Percentiles rank a stretch among this genome's conserved stretches.
Evolutionary conservation across 1,140 invertebrate genomes (phyloP).

Genomic region (Pissodes strobi): DNA sequence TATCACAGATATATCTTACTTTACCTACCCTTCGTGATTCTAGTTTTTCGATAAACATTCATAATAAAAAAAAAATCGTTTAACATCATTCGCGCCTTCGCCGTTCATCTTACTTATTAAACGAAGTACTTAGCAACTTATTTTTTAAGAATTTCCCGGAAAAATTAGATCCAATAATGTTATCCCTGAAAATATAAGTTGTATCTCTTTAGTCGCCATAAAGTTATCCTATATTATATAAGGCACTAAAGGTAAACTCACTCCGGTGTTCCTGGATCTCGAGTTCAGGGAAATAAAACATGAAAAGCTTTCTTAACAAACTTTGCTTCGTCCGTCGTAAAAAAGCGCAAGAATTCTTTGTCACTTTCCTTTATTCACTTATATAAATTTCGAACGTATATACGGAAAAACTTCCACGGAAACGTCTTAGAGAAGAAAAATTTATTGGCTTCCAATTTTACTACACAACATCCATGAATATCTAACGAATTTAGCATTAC

Average conservation of each 20-base stretch:
- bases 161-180: too few species aligned
- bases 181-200: too few species aligned
- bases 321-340: neutral
- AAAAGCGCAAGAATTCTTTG: conserved; percentile 6
- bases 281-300: neutral
- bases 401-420: conserved; percentile 1
- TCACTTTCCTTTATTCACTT: neutral
- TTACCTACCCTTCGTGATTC: too few species aligned
- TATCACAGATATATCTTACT: too few species aligned
- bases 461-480: conserved; percentile 6
- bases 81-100: too few species aligned
- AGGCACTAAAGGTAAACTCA: neutral
- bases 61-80: too few species aligned
- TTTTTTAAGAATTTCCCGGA: too few species aligned
- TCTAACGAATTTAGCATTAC: conserved; percentile 5
- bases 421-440: conserved; percentile 6
- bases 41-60: too few species aligned
- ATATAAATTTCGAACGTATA: neutral
- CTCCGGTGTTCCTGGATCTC: neutral
- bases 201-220: too few species aligned
- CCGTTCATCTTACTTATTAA: too few species aligned
- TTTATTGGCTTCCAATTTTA: conserved; percentile 21
- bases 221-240: neutral
- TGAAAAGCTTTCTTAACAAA: neutral
- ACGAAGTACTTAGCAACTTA: too few species aligned